Percentiles rank a stretch among this genome's conserved stretches.
These are phyloP conservation scores for Pyrrhura leucotis DNA, from an alignment of 2,797 vertebrate genomes.

Conservation along the genomic window DNA sequence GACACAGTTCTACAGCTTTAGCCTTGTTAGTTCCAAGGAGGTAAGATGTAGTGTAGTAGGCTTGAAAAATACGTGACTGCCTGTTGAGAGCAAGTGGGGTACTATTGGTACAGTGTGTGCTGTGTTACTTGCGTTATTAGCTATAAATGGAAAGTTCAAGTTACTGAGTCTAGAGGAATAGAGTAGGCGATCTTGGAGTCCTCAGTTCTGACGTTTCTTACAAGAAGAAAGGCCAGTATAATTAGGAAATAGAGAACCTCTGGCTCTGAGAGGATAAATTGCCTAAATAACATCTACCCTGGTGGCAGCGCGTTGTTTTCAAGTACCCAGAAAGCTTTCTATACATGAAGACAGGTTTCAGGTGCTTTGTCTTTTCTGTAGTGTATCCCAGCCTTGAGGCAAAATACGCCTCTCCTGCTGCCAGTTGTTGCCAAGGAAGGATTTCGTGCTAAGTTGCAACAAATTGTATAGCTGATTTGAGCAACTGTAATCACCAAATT, in stretches of 20 bases:
- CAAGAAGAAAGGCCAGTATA: background rate
- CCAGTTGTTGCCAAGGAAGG: background rate
- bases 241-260: background rate
- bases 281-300: background rate
- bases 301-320: background rate
- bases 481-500: background rate
- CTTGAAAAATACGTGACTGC: background rate
- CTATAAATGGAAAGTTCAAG: slow-evolving; percentile 56
- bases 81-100: slow-evolving; percentile 30
- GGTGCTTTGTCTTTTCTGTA: background rate
- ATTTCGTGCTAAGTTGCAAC: background rate
- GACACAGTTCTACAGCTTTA: background rate
- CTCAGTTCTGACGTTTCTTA: slow-evolving; percentile 8
- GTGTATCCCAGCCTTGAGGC: background rate
- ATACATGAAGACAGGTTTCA: background rate
- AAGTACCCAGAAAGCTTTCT: background rate
- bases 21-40: background rate
- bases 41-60: background rate
- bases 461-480: background rate
- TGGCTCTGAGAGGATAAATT: background rate
- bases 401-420: background rate
- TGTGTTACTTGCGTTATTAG: background rate
- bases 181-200: slow-evolving; percentile 37
- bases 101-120: slow-evolving; percentile 26
- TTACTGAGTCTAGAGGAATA: slow-evolving; percentile 12